phyloP scores from a whole-genome alignment of 2,113 vertebrate genomes.

The Burhinus oedicnemus region DNA sequence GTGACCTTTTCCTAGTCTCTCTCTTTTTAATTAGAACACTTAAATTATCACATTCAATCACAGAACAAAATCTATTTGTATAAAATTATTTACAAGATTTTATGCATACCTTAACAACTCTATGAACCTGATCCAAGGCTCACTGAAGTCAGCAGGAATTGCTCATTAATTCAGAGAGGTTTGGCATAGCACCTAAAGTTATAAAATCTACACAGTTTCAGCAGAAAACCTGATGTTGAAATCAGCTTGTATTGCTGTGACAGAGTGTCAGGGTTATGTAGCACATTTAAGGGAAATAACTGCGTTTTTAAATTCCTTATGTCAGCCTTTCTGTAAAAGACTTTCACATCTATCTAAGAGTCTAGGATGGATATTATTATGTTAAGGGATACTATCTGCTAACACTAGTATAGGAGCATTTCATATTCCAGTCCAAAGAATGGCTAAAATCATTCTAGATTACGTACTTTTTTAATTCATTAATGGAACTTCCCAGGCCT shows the following conservation, averaged over 20 bases:
- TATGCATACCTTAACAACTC: slow-evolving; percentile 20
- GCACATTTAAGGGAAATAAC: neutral
- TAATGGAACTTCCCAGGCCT: neutral
- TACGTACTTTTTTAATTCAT: no score
- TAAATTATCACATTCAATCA: slow-evolving; percentile 63
- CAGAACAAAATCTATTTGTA: slow-evolving; percentile 63
- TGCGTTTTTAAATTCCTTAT: neutral
- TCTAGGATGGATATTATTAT: neutral
- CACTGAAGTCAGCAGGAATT: slow-evolving; percentile 24
- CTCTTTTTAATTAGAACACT: slow-evolving; percentile 55
- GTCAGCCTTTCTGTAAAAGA: neutral
- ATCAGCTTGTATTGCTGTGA: neutral
- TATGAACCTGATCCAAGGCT: neutral
- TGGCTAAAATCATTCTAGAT: neutral
- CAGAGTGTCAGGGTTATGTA: neutral
- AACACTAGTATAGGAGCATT: neutral
- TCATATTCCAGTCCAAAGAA: neutral
- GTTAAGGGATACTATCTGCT: neutral
- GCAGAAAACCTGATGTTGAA: slow-evolving; percentile 23
- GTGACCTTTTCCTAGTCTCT: slow-evolving; percentile 61
- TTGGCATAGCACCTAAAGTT: neutral
- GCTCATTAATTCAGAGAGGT: slow-evolving; percentile 26
- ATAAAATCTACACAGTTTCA: slow-evolving; percentile 1
- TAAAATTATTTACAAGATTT: slow-evolving; percentile 52
- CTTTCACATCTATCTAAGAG: neutral